phyloP scores from a whole-genome alignment of 2,888 invertebrate species.

The Cheilosia soror region DNA sequence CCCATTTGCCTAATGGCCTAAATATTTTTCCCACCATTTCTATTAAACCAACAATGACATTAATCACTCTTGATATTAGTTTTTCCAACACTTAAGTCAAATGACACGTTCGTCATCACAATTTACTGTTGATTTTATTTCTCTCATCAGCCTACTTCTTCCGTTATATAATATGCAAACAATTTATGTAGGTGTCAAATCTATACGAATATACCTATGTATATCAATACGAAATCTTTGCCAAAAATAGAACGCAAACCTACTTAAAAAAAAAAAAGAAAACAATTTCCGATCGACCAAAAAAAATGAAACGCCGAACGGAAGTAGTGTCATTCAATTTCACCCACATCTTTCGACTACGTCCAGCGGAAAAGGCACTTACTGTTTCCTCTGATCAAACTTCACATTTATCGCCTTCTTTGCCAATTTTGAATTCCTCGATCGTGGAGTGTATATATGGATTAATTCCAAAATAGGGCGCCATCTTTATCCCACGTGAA shows the following conservation, averaged over 20 bases:
- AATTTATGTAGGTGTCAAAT: conserved; percentile 58
- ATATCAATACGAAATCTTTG: conserved; percentile 38
- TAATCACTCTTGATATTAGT: no score
- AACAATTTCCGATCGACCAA: conserved; percentile 43
- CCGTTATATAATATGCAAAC: background rate
- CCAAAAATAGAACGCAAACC: conserved; percentile 62
- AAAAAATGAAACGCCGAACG: conserved; percentile 36
- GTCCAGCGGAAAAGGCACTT: conserved; percentile 47
- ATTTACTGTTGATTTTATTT: conserved; percentile 31
- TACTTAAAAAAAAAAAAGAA: background rate
- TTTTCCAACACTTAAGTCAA: no score
- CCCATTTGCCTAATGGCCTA: no score
- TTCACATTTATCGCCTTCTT: background rate
- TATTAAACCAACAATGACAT: no score
- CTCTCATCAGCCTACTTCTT: conserved; percentile 53
- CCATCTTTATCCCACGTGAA: conserved; percentile 39
- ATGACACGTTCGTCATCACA: background rate
- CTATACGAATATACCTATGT: no score
- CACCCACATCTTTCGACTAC: conserved; percentile 39
- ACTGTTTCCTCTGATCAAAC: conserved; percentile 23
- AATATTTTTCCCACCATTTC: no score
- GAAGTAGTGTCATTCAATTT: conserved; percentile 64
- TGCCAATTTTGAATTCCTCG: conserved; percentile 53
- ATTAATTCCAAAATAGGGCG: conserved; percentile 43
- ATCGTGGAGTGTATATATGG: conserved; percentile 18